Evolutionary conservation across 2,113 vertebrate species (phyloP).

Genomic region (Chamaetylas fuelleborni): DNA sequence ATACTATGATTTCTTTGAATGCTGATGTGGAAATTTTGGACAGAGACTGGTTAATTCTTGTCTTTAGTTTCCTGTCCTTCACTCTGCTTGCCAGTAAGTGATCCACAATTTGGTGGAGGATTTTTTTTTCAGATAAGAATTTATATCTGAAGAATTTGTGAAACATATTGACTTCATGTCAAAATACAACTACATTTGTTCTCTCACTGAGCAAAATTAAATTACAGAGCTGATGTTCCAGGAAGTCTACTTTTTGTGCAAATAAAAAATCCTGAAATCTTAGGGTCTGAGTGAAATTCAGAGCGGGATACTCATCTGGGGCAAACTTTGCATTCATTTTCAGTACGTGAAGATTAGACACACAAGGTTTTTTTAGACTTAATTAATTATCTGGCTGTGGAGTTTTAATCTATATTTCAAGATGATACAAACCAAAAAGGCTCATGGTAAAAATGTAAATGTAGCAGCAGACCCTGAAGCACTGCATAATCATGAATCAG

Average conservation of each 20-base stretch:
- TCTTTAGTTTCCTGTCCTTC: not conserved
- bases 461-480: conserved; percentile 23
- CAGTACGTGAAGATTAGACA: not conserved
- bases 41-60: not conserved
- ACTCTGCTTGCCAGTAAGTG: not conserved
- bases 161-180: not conserved
- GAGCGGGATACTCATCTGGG: not conserved
- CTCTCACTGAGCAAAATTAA: not conserved
- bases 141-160: not conserved
- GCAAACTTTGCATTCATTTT: not conserved
- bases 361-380: not conserved
- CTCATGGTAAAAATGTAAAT: conserved; percentile 49
- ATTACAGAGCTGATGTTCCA: not conserved
- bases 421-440: conserved; percentile 32
- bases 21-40: not conserved
- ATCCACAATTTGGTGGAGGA: not conserved
- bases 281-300: not conserved
- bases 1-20: not conserved
- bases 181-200: not conserved
- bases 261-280: not conserved
- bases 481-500: conserved; percentile 15
- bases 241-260: not conserved
- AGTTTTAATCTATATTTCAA: conserved; percentile 58
- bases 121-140: not conserved
- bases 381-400: conserved; percentile 40